Evolutionary conservation across 2,113 vertebrate species (phyloP).

Genomic region (Phrynocephalus versicolor): DNA sequence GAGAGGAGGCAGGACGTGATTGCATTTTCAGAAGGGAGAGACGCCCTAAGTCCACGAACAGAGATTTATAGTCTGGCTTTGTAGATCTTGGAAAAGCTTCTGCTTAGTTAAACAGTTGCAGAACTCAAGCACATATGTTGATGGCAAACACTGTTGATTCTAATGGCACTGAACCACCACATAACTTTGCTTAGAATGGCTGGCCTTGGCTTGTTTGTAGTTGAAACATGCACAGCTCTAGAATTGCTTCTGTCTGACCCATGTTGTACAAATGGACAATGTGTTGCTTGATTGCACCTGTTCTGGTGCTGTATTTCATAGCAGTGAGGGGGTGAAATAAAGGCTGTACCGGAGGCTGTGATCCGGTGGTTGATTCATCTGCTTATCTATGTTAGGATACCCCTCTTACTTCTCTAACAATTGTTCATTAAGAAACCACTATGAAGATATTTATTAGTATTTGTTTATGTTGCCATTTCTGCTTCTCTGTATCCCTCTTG

Average conservation of each 20-base stretch:
- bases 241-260: background rate
- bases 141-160: background rate
- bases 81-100: background rate
- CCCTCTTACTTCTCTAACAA: no score
- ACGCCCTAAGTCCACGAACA: background rate
- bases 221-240: no score
- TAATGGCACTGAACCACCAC: background rate
- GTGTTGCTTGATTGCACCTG: conserved; percentile 1
- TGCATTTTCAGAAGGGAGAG: background rate
- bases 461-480: no score
- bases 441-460: no score
- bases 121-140: background rate
- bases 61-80: conserved; percentile 6
- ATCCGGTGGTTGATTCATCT: no score
- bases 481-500: no score
- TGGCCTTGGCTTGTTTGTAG: background rate
- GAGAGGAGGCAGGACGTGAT: background rate
- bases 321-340: accelerated
- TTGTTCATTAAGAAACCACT: no score
- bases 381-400: no score
- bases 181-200: background rate
- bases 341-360: no score
- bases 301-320: background rate
- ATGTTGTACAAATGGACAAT: background rate
- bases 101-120: background rate